Evolutionary conservation across 1,140 invertebrate genomes (phyloP).

Genomic region (Musca vetustissima): DNA sequence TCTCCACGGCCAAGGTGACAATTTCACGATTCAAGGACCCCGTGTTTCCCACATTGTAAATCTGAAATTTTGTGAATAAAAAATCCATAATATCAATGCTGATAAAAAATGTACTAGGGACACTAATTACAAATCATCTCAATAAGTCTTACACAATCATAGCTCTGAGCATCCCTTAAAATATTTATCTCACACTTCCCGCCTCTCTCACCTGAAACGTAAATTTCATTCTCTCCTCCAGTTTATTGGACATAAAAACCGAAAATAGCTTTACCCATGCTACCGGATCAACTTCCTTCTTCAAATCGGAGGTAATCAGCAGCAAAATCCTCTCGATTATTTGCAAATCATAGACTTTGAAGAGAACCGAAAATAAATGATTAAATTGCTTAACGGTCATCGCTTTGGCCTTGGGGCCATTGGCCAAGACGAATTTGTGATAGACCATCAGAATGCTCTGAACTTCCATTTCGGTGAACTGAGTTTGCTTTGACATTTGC

Average conservation of each 20-base stretch:
- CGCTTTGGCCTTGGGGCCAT: slow-evolving; percentile 35
- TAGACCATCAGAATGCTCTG: slow-evolving; percentile 45
- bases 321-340: slow-evolving; percentile 48
- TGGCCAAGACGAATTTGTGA: slow-evolving; percentile 46
- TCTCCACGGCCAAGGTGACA: slow-evolving; percentile 41
- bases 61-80: too few relatives aligned
- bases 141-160: too few relatives aligned
- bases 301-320: slow-evolving; percentile 40
- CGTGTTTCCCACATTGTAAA: slow-evolving; percentile 38
- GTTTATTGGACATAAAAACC: slow-evolving; percentile 39
- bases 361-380: slow-evolving; percentile 43
- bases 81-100: too few relatives aligned
- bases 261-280: slow-evolving; percentile 45
- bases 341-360: slow-evolving; percentile 40
- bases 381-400: slow-evolving; percentile 48
- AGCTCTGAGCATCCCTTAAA: too few relatives aligned
- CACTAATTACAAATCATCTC: too few relatives aligned
- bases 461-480: slow-evolving; percentile 40
- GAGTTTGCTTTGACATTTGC: slow-evolving; percentile 31
- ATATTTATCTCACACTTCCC: too few relatives aligned
- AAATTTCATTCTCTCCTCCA: slow-evolving; percentile 39
- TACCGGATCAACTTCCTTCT: slow-evolving; percentile 37
- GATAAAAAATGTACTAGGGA: too few relatives aligned
- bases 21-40: slow-evolving; percentile 40
- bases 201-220: slow-evolving; percentile 39